Conservation (phyloP, 2,888 invertebrate species). For the Venustoraphidia nigricollis region DNA sequence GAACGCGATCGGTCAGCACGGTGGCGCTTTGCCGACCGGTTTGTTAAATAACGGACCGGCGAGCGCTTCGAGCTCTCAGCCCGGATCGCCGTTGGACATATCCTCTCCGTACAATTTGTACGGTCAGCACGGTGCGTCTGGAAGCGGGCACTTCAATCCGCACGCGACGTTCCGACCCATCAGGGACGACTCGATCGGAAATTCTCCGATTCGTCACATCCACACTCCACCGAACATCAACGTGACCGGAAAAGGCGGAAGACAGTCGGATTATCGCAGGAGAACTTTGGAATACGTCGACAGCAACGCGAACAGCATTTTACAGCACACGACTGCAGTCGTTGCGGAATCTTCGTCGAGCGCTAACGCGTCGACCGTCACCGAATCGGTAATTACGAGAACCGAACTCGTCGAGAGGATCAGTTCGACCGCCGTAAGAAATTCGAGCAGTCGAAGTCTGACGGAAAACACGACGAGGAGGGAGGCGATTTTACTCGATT, state of each 20-base stretch:
- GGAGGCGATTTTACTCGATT: slow-evolving; percentile 10
- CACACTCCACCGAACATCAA: slow-evolving; percentile 20
- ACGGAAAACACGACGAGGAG: slow-evolving; percentile 8
- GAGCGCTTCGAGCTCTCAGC: slow-evolving; percentile 7
- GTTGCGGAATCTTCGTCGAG: slow-evolving; percentile 12
- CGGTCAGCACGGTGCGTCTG: not conserved
- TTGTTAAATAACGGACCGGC: slow-evolving; percentile 5
- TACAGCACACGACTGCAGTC: slow-evolving; percentile 1
- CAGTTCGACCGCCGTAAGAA: slow-evolving; percentile 7
- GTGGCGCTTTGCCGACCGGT: not conserved
- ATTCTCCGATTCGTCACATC: slow-evolving; percentile 20
- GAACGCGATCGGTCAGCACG: not conserved
- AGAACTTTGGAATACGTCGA: slow-evolving; percentile 29
- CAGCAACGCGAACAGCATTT: slow-evolving; percentile 26
- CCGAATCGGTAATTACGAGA: slow-evolving; percentile 15
- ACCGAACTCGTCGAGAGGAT: slow-evolving; percentile 10
- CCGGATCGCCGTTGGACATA: slow-evolving; percentile 18
- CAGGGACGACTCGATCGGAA: slow-evolving; percentile 22
- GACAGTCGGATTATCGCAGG: slow-evolving; percentile 24
- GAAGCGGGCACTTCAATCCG: not conserved
- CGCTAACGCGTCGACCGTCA: slow-evolving; percentile 9
- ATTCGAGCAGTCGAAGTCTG: slow-evolving; percentile 2
- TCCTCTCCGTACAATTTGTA: slow-evolving; percentile 12
- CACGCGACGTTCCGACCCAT: slow-evolving; percentile 23
- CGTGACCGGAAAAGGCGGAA: slow-evolving; percentile 24